Evolutionary conservation across 2,888 invertebrate species (phyloP).

Genomic region (Antitype chi): DNA sequence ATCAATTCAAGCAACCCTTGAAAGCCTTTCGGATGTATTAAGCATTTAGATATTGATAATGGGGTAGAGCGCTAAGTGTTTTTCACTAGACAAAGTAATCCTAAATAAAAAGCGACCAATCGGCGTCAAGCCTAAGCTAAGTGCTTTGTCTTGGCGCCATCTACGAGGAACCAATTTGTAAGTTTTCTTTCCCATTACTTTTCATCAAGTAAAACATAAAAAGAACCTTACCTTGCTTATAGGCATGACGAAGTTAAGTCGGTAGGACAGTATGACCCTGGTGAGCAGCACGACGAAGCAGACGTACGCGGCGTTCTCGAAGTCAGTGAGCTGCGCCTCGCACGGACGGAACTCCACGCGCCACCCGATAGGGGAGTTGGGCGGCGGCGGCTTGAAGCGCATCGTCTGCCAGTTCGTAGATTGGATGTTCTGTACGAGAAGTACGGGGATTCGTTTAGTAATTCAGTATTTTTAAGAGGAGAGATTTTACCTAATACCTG

Average conservation of each 20-base stretch:
- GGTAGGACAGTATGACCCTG: constrained; percentile 98
- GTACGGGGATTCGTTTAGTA: background rate
- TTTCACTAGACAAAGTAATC: background rate
- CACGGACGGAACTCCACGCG: constrained; percentile 99
- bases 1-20: background rate
- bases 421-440: constrained; percentile 95
- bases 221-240: constrained; percentile 95
- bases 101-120: background rate
- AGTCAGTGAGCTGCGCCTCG: constrained; percentile 99
- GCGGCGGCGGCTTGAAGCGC: constrained; percentile 99
- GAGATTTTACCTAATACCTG: background rate
- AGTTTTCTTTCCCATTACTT: background rate
- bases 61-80: background rate
- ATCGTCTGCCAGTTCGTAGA: constrained; percentile 99
- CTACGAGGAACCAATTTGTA: background rate
- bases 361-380: constrained; percentile 99
- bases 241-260: constrained; percentile 98
- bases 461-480: background rate
- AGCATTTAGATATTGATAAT: background rate
- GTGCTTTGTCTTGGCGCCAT: too few species aligned
- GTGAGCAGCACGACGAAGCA: constrained; percentile 99
- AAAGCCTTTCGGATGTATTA: background rate
- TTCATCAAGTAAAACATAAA: constrained; percentile 3
- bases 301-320: constrained; percentile 99
- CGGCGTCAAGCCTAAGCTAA: too few species aligned